phyloP scores from a whole-genome alignment of 2,888 invertebrate genomes.

The Watsonalla binaria region DNA sequence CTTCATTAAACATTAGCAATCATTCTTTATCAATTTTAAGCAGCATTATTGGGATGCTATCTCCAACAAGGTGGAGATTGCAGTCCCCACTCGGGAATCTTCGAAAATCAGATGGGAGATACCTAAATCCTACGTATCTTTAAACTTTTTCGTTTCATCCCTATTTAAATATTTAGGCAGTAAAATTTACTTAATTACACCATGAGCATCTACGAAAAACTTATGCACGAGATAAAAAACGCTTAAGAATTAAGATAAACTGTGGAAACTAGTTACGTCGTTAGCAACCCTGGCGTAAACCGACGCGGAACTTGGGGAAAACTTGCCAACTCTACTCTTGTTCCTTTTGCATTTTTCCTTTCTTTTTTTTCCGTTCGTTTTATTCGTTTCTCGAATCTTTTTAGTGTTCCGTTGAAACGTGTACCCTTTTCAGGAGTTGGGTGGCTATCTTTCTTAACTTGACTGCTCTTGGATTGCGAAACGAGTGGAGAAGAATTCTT shows the following conservation, averaged over 20 bases:
- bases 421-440: slow-evolving; percentile 76
- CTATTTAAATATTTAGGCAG: too few species aligned
- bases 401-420: slow-evolving; percentile 63
- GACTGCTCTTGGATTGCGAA: slow-evolving; percentile 47
- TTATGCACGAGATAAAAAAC: slow-evolving; percentile 20
- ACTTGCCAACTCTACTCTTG: slow-evolving; percentile 70
- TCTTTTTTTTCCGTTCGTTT: slow-evolving; percentile 38
- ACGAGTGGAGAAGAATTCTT: slow-evolving; percentile 36
- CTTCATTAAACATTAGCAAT: too few species aligned
- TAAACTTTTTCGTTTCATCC: too few species aligned
- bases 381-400: slow-evolving; percentile 57
- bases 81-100: too few species aligned
- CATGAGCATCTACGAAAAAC: slow-evolving; percentile 6
- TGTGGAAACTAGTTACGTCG: slow-evolving; percentile 33
- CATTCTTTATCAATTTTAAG: too few species aligned
- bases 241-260: slow-evolving; percentile 31
- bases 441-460: slow-evolving; percentile 75
- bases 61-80: too few species aligned
- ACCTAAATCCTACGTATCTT: too few species aligned
- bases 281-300: slow-evolving; percentile 48
- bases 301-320: slow-evolving; percentile 57
- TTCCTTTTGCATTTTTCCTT: slow-evolving; percentile 72
- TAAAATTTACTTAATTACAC: not conserved
- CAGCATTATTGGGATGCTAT: too few species aligned
- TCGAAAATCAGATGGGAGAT: too few species aligned